Evolutionary conservation across 2,113 vertebrate species (phyloP), one percentile per base, ranked within the genome.

Genomic region (Rhinolophus sinicus): DNA sequence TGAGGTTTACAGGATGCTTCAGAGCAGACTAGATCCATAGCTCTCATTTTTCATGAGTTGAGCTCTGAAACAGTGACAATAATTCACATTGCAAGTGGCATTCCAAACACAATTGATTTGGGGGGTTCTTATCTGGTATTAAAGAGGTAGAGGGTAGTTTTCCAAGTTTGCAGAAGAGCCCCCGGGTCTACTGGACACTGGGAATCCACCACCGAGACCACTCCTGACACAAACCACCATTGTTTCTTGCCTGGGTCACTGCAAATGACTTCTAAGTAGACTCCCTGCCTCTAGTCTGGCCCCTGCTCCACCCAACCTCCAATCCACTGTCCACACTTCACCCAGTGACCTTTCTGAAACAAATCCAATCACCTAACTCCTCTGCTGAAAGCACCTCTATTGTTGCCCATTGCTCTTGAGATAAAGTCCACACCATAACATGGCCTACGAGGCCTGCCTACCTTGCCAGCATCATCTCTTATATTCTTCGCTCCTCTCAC

Each of bases 231-330:
- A 65, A 14, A 1, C 6, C 21, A 16, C 52, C 72, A 16, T 5
- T 0, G 0, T n/a, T 50, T 85, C 50, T 35, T 33, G 28, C 44
- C 28, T 35, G 50, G 15, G 30, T 40, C 28, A 40, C 24, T 14
- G 33, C 15, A 6, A 44, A 0, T 35, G 72, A 81, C 24, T 60
- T 14, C 11, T 19, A 60, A 30, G 47, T 10, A 69, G n/a, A n/a
- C 24, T 85, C 33, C 50, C 14, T n/a, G 22, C 28, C 16, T 62
- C 38, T 69, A 13, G 10, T 24, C 47, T 56, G 40, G 7, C 12
- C 24, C 14, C 56, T 50, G 21, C 18, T 77, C 52, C 28, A 33
- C 11, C 28, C 3, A 38, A 50, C 14, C 14, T 21, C 35, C 3
- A 54, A 14, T 56, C 16, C 40, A 58, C 38, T 62, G 30, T 75